A percentile compares a stretch with the other conserved stretches of the same genome.
These are phyloP conservation scores for Hydrozoanthus gracilis DNA, from an alignment of 92 coral and sea anemone genomes.

Conservation along the genomic window DNA sequence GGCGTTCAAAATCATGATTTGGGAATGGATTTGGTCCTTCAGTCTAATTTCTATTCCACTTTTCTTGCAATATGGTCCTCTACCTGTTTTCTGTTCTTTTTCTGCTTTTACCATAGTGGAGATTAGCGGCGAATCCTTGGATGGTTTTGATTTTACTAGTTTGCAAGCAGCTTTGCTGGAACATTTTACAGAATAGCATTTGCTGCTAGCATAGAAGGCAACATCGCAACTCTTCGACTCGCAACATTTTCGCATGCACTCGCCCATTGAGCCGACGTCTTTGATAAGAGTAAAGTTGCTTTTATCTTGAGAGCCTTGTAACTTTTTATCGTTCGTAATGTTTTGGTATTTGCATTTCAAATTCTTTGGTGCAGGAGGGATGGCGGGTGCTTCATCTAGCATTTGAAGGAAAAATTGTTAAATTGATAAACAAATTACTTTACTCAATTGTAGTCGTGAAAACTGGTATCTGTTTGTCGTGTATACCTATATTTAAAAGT, in stretches of 20 bases:
- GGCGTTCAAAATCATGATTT: no score
- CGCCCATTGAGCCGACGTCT: slow-evolving; percentile 74
- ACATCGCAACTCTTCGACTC: slow-evolving; percentile 80
- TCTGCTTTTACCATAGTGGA: slow-evolving; percentile 75
- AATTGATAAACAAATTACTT: not conserved
- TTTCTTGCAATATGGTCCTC: no score
- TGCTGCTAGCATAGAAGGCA: slow-evolving; percentile 74
- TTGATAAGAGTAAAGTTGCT: slow-evolving; percentile 82
- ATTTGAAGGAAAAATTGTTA: not conserved
- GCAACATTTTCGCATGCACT: slow-evolving; percentile 92
- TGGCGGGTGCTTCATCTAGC: slow-evolving; percentile 69
- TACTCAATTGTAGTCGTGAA: not conserved
- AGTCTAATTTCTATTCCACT: no score
- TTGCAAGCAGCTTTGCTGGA: slow-evolving; percentile 69
- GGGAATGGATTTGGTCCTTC: no score
- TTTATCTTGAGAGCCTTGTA: slow-evolving; percentile 64
- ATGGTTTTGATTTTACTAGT: slow-evolving; percentile 66
- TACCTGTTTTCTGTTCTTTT: slow-evolving; percentile 74
- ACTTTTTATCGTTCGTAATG: slow-evolving; percentile 82
- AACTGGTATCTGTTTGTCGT: no score
- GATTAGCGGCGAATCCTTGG: slow-evolving; percentile 74
- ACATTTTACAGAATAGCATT: slow-evolving; percentile 91
- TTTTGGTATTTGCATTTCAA: slow-evolving; percentile 84
- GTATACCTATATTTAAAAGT: no score
- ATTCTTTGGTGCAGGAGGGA: slow-evolving; percentile 79